A percentile compares a stretch with the other conserved stretches of the same genome.
Evolutionary conservation across 2,888 invertebrate genomes (phyloP).

Genomic region (Nephrocerus scutellatus): DNA sequence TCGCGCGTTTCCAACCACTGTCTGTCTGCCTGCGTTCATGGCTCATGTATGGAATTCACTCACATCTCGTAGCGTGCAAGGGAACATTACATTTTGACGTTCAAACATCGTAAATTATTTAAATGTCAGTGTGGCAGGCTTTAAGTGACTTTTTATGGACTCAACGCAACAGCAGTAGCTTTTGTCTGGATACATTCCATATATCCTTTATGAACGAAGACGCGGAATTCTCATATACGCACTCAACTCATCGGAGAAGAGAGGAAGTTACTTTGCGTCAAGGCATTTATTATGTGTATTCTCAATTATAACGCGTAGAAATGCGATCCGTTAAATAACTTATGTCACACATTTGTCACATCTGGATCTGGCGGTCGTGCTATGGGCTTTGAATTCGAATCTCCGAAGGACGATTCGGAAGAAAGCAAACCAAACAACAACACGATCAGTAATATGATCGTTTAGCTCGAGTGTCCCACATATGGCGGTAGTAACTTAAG

Average conservation of each 20-base stretch:
- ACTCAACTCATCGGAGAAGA: too few species aligned
- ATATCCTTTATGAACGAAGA: too few species aligned
- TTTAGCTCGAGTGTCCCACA: constrained; percentile 31
- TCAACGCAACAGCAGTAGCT: too few species aligned
- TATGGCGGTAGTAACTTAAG: too few species aligned
- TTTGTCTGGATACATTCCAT: too few species aligned
- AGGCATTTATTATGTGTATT: constrained; percentile 1
- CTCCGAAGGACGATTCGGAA: too few species aligned
- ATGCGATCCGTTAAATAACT: too few species aligned
- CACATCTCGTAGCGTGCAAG: too few species aligned
- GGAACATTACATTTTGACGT: constrained; percentile 43
- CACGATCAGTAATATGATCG: constrained; percentile 34
- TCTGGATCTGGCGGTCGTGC: constrained; percentile 26
- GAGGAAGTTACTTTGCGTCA: constrained; percentile 1
- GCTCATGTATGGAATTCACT: too few species aligned
- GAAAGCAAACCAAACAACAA: too few species aligned
- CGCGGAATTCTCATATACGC: too few species aligned
- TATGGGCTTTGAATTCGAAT: neutral
- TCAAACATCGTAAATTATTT: constrained; percentile 47
- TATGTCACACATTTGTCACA: constrained; percentile 38
- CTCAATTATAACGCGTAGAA: too few species aligned
- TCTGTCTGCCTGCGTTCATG: constrained; percentile 19
- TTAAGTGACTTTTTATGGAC: constrained; percentile 28
- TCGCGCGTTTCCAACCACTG: constrained; percentile 13
- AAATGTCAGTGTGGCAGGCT: constrained; percentile 38